Conservation (phyloP, 2,888 invertebrate species). For the Eulithis prunata region DNA sequence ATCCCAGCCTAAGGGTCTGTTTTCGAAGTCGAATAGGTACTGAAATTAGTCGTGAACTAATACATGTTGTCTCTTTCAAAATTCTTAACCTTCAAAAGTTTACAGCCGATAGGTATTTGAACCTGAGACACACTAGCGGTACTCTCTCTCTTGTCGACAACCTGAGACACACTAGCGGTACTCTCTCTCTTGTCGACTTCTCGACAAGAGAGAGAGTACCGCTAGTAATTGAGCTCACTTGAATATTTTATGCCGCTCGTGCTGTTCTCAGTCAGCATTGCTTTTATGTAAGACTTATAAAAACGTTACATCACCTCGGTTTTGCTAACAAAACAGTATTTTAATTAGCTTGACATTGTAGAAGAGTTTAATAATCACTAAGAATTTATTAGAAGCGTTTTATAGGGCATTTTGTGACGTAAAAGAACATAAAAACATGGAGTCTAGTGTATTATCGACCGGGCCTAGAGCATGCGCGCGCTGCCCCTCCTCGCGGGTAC, state of each 20-base stretch:
- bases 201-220: too few relatives aligned
- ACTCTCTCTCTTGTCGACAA: slow-evolving; percentile 6
- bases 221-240: slow-evolving; percentile 9
- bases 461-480: slow-evolving; percentile 72
- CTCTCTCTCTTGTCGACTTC: slow-evolving; percentile 2
- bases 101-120: slow-evolving; percentile 13
- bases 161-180: slow-evolving; percentile 4
- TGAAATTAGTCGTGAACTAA: too few relatives aligned
- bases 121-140: slow-evolving; percentile 7
- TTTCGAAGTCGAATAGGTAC: too few relatives aligned
- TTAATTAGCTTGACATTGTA: slow-evolving; percentile 23
- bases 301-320: slow-evolving; percentile 12
- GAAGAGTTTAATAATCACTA: slow-evolving; percentile 12
- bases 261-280: neutral
- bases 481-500: slow-evolving; percentile 45
- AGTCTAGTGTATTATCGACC: slow-evolving; percentile 82
- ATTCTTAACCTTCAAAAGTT: neutral
- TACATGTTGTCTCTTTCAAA: too few relatives aligned
- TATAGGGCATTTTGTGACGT: slow-evolving; percentile 74
- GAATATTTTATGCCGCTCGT: slow-evolving; percentile 25
- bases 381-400: slow-evolving; percentile 68
- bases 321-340: slow-evolving; percentile 20
- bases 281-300: slow-evolving; percentile 13
- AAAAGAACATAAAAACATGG: slow-evolving; percentile 81
- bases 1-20: too few relatives aligned